Evolutionary conservation across 2,797 vertebrate genomes (phyloP).

Genomic region (Tarsius wallacei): DNA sequence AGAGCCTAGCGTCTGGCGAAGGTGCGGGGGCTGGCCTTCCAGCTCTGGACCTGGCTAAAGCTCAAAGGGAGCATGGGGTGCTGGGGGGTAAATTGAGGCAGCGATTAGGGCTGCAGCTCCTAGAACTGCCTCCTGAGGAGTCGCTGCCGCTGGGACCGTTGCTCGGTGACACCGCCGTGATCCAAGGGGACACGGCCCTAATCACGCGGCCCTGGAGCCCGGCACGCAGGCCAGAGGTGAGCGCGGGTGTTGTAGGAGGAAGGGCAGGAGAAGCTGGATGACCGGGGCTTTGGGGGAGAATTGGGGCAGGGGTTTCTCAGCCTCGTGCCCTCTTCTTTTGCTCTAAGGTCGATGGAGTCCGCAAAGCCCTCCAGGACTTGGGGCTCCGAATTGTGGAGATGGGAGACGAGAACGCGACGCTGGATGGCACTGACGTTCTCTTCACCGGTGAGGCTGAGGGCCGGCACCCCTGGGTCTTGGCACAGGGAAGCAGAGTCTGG

Average conservation of each 20-base stretch:
- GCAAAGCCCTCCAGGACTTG: constrained; percentile 94
- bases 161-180: constrained; percentile 94
- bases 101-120: constrained; percentile 96
- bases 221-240: constrained; percentile 94
- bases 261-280: not conserved
- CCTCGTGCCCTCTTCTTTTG: not conserved
- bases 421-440: constrained; percentile 96
- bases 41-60: constrained; percentile 94
- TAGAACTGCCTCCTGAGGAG: constrained; percentile 94
- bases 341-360: constrained; percentile 93
- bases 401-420: constrained; percentile 93
- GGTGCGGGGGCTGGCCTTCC: constrained; percentile 77
- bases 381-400: constrained; percentile 94
- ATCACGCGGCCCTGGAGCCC: constrained; percentile 94
- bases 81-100: constrained; percentile 95
- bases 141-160: constrained; percentile 94
- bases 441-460: constrained; percentile 91
- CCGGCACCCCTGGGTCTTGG: not conserved
- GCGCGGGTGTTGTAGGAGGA: not conserved
- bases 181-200: constrained; percentile 96
- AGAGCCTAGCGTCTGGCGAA: constrained; percentile 91
- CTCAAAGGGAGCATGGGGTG: constrained; percentile 96
- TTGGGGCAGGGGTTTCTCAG: not conserved
- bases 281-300: not conserved
- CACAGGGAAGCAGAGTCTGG: not conserved